phyloP scores from a whole-genome alignment of 2,888 invertebrate species.

The Pseudanteris insignis region DNA sequence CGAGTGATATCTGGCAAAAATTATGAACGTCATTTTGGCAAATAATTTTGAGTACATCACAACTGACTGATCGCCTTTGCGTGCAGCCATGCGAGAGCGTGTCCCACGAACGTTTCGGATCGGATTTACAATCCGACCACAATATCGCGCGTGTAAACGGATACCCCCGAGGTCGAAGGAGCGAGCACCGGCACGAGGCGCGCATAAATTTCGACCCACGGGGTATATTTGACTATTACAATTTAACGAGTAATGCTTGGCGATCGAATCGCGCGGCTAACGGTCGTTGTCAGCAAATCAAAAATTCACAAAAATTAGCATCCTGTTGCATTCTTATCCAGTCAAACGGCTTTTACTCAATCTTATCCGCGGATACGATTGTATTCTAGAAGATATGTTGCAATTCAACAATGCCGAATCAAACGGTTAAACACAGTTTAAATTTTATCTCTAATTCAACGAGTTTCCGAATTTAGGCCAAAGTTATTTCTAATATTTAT shows the following conservation, averaged over 20 bases:
- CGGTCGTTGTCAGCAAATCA: conserved; percentile 37
- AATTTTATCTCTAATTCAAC: too few species aligned
- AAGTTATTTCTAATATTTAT: too few species aligned
- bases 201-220: conserved; percentile 48
- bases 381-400: too few species aligned
- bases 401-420: too few species aligned
- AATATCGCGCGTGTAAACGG: conserved; percentile 50
- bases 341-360: too few species aligned
- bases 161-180: conserved; percentile 47
- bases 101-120: conserved; percentile 47
- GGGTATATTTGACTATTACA: conserved; percentile 47
- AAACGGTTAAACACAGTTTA: too few species aligned
- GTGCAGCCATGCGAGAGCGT: conserved; percentile 46
- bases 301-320: conserved; percentile 5
- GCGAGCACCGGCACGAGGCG: conserved; percentile 45
- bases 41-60: conserved; percentile 38
- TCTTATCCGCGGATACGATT: too few species aligned
- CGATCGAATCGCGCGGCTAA: conserved; percentile 37
- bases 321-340: background rate
- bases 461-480: too few species aligned
- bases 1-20: conserved; percentile 27
- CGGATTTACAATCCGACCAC: conserved; percentile 48
- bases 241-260: conserved; percentile 34
- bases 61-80: conserved; percentile 40
- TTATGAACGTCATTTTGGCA: conserved; percentile 35